Evolutionary conservation across 2,797 vertebrate species (phyloP).

Genomic region (Ctenochaetus hawaiiensis): DNA sequence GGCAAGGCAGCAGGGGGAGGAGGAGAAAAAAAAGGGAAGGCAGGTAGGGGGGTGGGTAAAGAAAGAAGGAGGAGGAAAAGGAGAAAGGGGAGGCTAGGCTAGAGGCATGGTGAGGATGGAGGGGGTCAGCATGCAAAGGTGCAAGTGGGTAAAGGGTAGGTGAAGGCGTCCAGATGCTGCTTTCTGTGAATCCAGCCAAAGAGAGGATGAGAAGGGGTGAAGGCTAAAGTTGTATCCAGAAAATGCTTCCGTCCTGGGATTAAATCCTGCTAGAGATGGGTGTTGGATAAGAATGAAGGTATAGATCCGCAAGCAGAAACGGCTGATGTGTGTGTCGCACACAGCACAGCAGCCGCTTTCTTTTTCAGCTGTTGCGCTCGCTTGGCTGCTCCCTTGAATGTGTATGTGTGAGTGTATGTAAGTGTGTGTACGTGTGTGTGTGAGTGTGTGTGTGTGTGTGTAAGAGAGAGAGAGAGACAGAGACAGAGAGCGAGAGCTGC

Average conservation of each 20-base stretch:
- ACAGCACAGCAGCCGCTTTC: conserved; percentile 66
- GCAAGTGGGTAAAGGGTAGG: conserved; percentile 46
- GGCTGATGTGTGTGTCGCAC: conserved; percentile 54
- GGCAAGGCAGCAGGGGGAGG: conserved; percentile 48
- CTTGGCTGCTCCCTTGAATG: conserved; percentile 70
- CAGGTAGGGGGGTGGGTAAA: conserved; percentile 19
- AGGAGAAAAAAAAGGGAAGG: conserved; percentile 58
- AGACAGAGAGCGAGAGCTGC: conserved; percentile 88
- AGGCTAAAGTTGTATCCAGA: conserved; percentile 80
- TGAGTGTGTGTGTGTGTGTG: conserved; percentile 25
- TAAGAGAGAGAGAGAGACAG: conserved; percentile 65
- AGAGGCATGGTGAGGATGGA: conserved; percentile 69
- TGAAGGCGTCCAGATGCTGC: conserved; percentile 49
- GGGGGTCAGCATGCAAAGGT: conserved; percentile 68
- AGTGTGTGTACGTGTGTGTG: conserved; percentile 29
- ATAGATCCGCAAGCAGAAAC: conserved; percentile 76
- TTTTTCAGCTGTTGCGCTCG: conserved; percentile 84
- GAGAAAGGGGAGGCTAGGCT: conserved; percentile 55
- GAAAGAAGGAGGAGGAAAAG: conserved; percentile 18
- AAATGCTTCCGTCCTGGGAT: conserved; percentile 64
- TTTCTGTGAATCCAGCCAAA: conserved; percentile 65
- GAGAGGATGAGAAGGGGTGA: conserved; percentile 17
- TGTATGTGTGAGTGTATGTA: conserved; percentile 39
- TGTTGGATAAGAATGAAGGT: conserved; percentile 64
- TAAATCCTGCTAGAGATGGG: conserved; percentile 73